Percentiles rank a stretch among this genome's conserved stretches.
phyloP scores from a whole-genome alignment of 2,888 invertebrate species.

The Theodoxus fluviatilis region DNA sequence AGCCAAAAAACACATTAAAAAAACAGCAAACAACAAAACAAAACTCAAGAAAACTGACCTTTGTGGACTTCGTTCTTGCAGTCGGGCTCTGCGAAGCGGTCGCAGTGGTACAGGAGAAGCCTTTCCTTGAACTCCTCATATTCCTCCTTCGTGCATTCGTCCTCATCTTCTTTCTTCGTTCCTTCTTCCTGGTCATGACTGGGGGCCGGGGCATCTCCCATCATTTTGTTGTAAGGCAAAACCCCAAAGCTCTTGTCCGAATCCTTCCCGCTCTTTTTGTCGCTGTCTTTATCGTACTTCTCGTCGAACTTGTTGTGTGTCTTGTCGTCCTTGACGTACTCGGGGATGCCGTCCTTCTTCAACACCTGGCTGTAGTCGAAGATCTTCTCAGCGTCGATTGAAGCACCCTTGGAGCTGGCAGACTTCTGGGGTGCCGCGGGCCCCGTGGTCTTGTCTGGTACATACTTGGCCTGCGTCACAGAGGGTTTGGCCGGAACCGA shows the following conservation, averaged over 20 bases:
- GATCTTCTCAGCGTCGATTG: too few species aligned
- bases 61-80: slow-evolving; percentile 39
- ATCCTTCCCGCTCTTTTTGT: slow-evolving; percentile 1
- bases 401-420: too few species aligned
- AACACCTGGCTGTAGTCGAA: slow-evolving; percentile 29
- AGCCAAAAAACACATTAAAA: not conserved
- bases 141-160: slow-evolving; percentile 44
- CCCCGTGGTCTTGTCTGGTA: too few species aligned
- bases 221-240: too few species aligned
- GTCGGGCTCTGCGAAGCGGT: slow-evolving; percentile 48
- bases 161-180: slow-evolving; percentile 23
- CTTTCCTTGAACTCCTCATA: slow-evolving; percentile 52
- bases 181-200: not conserved
- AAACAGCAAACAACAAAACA: not conserved
- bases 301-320: not conserved
- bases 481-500: too few species aligned
- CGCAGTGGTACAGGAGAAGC: slow-evolving; percentile 54
- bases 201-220: not conserved
- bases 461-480: too few species aligned
- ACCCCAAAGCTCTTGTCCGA: not conserved
- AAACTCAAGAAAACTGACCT: slow-evolving; percentile 23
- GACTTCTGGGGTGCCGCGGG: too few species aligned
- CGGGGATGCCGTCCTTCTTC: slow-evolving; percentile 26
- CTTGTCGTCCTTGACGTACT: slow-evolving; percentile 31
- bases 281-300: slow-evolving; percentile 25